Base-by-base conservation (phyloP, 2,888 invertebrate species). In the Tenodera sinensis region DNA sequence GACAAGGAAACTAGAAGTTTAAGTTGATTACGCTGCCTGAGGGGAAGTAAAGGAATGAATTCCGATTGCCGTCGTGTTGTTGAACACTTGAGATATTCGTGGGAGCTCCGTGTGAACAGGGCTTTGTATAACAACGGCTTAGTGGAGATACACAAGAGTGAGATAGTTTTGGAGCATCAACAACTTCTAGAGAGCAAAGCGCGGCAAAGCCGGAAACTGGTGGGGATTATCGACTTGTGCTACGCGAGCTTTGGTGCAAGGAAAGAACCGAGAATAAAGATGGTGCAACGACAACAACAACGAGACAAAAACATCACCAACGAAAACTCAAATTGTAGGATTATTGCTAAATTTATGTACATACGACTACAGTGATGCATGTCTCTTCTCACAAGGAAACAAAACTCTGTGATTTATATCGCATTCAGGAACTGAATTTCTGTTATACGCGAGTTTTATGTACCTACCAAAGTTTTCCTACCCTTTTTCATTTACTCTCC, bases 291-390 rank as follows among this genome's bases (percentile, higher is more conserved):
- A 82, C 15, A 81, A 42, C 85, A 54, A 85, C 47, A 27, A 85
- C 15, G 54, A 85, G 42, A 82, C 87, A 87, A 87, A 87, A 87
- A 83, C 83, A 25, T 83, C 34, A 12, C 27, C 27, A 54, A 3
- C 9, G 82, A 82, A 30, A 87, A 87, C 83, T 87, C 87, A 83
- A 87, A 87, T 83, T 87, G 87, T 87, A 87, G 87, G 87, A 87
- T 87, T 87, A 87, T 87, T 87, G 87, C 87, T 83, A 42, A 87
- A 87, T 87, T 87, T 87, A 87, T 87, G 87, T 83, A 83, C 82
- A 81, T 34, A 82, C 30, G 81, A 82, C 81, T 87, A 30, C 54
- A 27, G 30, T 81, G 81, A 30, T 28, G 81, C 86, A 28, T 81
- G 84, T 84, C 30, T 54, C 54, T 27, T 83, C 12, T 34, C 25